Evolutionary conservation across 2,888 invertebrate species (phyloP), one percentile per base, ranked within the genome.

Genomic region (Esperia sulphurella): DNA sequence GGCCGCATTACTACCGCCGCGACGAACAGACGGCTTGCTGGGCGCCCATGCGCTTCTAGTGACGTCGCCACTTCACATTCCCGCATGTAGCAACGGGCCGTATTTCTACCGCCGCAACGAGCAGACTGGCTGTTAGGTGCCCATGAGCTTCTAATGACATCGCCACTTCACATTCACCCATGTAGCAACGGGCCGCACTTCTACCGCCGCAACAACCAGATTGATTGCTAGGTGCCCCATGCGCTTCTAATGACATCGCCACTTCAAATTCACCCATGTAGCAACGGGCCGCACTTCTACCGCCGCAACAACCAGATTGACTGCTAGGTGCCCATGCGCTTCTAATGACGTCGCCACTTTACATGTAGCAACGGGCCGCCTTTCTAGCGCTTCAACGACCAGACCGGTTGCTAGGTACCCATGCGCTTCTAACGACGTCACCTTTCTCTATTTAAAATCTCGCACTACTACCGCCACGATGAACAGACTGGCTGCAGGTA

Each of bases 271-370:
- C 13, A 2, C 21, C 21, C 21, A 21, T 21, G 21, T 5, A 21
- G 97, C 81, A 97, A 97, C 90, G 93, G 96, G 68, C 96, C 97
- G 51, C 96, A 95, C 71, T 97, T 96, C 79, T 97, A 94, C 85
- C 92, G 97, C 54, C 94, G 96, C 74, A 97, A 97, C 82, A 97
- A 97, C 69, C 93, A 94, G 65, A 94, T 94, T 61, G 96, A 96
- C 35, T 92, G 93, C 65, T 97, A 97, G 97, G 91, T 92, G 61
- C 93, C 94, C 54, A 93, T 96, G 73, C 92, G 95, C 79, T 96
- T 95, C 85, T 85, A 83, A 45, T 28, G 14, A n/a, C 38, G 12
- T n/a, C n/a, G 8, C n/a, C 21, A 40, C 40, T 9, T 40, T 3
- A 9, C n/a, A 14, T 8, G 5, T 8, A n/a, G 8, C 8, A 8